Evolutionary conservation across 2,797 vertebrate genomes (phyloP).

Genomic region (Thunnus albacares): DNA sequence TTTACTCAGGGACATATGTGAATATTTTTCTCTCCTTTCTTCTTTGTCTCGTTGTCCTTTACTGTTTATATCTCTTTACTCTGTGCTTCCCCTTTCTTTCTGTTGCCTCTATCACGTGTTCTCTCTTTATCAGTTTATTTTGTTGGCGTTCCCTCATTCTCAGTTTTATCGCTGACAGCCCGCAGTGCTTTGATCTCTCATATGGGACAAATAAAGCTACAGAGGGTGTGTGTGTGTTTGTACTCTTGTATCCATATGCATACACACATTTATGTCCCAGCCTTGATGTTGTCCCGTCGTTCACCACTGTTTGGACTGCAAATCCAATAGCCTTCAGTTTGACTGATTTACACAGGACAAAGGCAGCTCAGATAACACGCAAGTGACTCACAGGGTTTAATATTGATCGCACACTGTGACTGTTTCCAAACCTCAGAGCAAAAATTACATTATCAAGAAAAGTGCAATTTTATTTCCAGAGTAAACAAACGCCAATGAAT

Average conservation of each 20-base stretch:
- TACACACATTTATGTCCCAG: constrained; percentile 29
- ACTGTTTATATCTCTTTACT: constrained; percentile 8
- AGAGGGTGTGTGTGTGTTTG: constrained; percentile 38
- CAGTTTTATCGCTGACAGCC: constrained; percentile 70
- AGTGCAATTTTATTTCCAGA: constrained; percentile 35
- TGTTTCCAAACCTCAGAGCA: constrained; percentile 42
- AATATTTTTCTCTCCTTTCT: constrained; percentile 29
- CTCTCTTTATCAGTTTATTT: constrained; percentile 71
- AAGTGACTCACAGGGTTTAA: constrained; percentile 48
- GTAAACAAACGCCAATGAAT: constrained; percentile 48
- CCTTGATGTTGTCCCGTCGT: constrained; percentile 57
- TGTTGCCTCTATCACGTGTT: constrained; percentile 46
- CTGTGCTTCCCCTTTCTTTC: constrained; percentile 35
- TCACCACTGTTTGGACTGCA: constrained; percentile 68
- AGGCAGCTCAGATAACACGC: constrained; percentile 54
- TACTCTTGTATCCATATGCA: constrained; percentile 13
- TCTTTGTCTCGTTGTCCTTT: neutral
- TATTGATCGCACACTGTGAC: constrained; percentile 51
- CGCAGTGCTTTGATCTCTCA: constrained; percentile 80
- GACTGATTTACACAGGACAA: constrained; percentile 52
- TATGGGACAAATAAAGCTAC: constrained; percentile 75
- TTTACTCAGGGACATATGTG: constrained; percentile 60
- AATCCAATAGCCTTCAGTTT: constrained; percentile 65
- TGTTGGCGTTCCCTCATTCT: constrained; percentile 67
- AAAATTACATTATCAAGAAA: constrained; percentile 42